Base-by-base conservation (phyloP, 1,140 invertebrate species). In the Lamellibrachia luymesi region DNA sequence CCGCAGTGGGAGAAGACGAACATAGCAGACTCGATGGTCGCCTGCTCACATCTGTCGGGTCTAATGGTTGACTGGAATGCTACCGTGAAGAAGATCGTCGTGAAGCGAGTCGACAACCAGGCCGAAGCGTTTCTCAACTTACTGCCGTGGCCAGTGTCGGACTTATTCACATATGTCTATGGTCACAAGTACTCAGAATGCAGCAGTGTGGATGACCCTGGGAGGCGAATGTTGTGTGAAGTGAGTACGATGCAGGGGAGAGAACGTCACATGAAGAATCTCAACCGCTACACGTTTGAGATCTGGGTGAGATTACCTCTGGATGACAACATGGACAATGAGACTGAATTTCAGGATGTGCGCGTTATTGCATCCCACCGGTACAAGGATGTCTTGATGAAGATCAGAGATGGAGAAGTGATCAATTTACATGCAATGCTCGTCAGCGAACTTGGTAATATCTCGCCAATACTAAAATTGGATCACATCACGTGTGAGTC, bases 231-330 rank as follows among this genome's bases (percentile, higher is more conserved):
- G 13, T 51, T 91, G 49, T 91, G 91, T 49, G 91, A 91, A 10
- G 51, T 91, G 25, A 91, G 51, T 4, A 91, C 51, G 8, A 51
- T 51, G 49, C 91, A 91, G 91, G 51, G 51, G 49, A 49, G 91
- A n/a, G 27, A 91, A 50, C 93, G 93, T 51, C 93, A 93, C 92
- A 50, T 93, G 56, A 93, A 93, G 51, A 92, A 91, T 22, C 92
- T 93, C 8, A 93, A 91, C 90, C 92, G 93, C 38, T 93, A 93
- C 91, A 92, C 92, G 51, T 93, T 93, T 91, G 93, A 93, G 38
- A 27, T 93, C 38, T 91, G 51, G 64, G 92, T 90, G 50, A n/a
- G 17, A 22, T 56, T 93, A 38, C 6, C 51, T 10, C 38, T 91
- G 13, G 91, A 91, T 49, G 91, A 91, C 91, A 91, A 91, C 91